Evolutionary conservation across 2,113 vertebrate species (phyloP), one percentile per base, ranked within the genome.

Genomic region (Myotis brandtii): DNA sequence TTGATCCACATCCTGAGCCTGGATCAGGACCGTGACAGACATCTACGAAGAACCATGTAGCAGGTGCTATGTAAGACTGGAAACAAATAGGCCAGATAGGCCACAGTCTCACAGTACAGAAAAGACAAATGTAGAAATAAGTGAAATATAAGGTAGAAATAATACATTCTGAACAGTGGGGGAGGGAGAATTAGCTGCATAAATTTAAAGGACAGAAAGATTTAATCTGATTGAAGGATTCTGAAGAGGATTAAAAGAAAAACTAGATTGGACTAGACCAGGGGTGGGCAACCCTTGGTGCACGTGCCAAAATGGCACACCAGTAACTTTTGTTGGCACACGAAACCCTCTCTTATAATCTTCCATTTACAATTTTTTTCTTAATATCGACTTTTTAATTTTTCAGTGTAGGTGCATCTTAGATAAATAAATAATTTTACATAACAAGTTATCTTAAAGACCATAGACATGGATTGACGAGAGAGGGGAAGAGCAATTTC

Each of bases 131-230:
- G 20, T 73, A 87, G 62, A 86, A 70, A 76, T 86, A 77, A 86
- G 32, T 34, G 66, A 81, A 88, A 93, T 37, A 95, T n/a, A 77
- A 77, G 11, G 23, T 69, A 86, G 48, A 83, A 93, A 80, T 27
- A 73, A 91, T 82, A 77, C 93, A 95, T 37, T 94, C 23, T 46
- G 48, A 67, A 77, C 86, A 13, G 3, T 21, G 14, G 9, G 7
- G 1, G 3, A 32, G 20, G 14, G 30, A 46, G 40, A 48, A 40
- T 30, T 89, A 40, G 0, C 25, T 50, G 11, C 25, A 64, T 23
- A 91, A 75, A 84, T 62, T 95, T 37, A 88, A 89, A 95, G 16
- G 25, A 40, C 3, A 69, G 27, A 89, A 88, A 75, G n/a, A 56
- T 16, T 46, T 21, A 14, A 43, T 62, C 48, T 94, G 34, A 73